Evolutionary conservation across 2,797 vertebrate species (phyloP).

Genomic region (Pipistrellus pygmaeus): DNA sequence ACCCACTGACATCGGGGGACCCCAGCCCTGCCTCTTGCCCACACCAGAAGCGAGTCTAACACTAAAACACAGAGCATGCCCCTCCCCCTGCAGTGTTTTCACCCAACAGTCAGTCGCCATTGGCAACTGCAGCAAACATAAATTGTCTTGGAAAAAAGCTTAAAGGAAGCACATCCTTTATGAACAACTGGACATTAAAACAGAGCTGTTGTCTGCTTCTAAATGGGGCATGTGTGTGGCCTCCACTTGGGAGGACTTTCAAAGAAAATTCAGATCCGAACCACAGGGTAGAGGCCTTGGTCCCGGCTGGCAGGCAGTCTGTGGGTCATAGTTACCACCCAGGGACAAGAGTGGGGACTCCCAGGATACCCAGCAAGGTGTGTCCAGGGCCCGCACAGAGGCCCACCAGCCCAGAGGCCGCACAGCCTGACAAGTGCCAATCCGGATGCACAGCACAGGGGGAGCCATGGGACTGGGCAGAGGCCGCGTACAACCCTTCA

Average conservation of each 20-base stretch:
- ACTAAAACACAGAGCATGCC: not conserved
- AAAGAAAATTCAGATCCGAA: not conserved
- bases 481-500: not conserved
- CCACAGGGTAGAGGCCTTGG: accelerated
- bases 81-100: not conserved
- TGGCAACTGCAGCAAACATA: slow-evolving; percentile 4
- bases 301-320: not conserved
- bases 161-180: not conserved
- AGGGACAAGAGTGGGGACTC: accelerated
- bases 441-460: no score
- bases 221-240: not conserved
- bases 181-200: not conserved
- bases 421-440: not conserved
- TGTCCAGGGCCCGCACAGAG: not conserved
- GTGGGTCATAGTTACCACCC: accelerated
- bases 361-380: not conserved
- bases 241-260: not conserved
- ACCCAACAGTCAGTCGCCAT: not conserved
- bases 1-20: accelerated
- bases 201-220: not conserved
- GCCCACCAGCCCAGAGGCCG: not conserved
- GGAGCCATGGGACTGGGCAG: not conserved
- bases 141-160: not conserved
- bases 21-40: not conserved
- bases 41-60: not conserved